Base-by-base conservation (phyloP, 2,888 invertebrate species). In the Leucania comma region DNA sequence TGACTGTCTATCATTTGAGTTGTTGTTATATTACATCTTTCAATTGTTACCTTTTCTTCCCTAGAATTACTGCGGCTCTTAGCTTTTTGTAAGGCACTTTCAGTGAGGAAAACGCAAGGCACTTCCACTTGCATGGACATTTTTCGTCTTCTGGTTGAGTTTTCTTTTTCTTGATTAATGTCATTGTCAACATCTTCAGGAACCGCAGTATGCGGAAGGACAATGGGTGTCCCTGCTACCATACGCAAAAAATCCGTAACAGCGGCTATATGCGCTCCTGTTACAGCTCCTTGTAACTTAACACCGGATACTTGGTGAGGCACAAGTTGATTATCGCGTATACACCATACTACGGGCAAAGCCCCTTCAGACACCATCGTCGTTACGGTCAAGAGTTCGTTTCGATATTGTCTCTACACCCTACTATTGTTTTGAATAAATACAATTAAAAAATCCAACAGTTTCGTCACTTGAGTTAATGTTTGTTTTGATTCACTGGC, bases 251-350 rank as follows among this genome's bases (percentile, higher is more conserved):
- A 97, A 90, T 97, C 97, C 71, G 97, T 96, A 65, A 97, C 97
- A 71, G 97, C 97, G 68, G 97, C 96, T 94, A 97, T 97, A 87
- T 97, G 97, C 61, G 97, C 97, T 86, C 97, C 96, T 38, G 97
- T 97, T 75, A 97, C 95, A 73, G 96, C 96, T 75, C 97, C 97
- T 90, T 97, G 97, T 86, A 97, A 95, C 85, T 97, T 95, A 82
- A 97, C 97, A 86, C 97, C 97, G 73, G 97, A 97, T 83, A 97
- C 95, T 91, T 97, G 97, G 80, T 97, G 96, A 82, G 97, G 97
- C 90, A 97, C 96, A 96, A 97, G 97, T 91, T 96, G 96, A 93
- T 97, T 97, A 94, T 97, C 97, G 92, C 97, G 96, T 90, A 96
- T 95, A 95, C 97, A 97, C 97, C 97, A 97, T 91, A 97, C 97